A percentile compares a stretch with the other conserved stretches of the same genome.
Evolutionary conservation across 53 echinoderm and acorn worm genomes (phyloP).

Genomic region (Stichopus horrens): DNA sequence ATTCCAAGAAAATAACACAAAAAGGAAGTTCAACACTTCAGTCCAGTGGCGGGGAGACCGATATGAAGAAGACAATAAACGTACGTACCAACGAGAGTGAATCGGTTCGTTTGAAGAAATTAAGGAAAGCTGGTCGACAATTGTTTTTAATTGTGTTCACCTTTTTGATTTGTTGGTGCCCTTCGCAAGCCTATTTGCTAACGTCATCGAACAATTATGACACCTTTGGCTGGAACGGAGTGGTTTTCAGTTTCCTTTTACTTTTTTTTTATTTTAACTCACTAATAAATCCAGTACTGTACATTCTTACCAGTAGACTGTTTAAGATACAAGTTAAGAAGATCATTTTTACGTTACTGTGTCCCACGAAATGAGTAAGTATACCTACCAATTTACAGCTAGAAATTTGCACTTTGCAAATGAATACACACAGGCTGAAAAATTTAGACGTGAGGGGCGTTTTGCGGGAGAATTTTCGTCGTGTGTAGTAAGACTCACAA

Average conservation of each 20-base stretch:
- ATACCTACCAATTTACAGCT: no score
- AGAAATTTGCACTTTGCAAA: no score
- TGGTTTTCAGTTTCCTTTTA: neutral
- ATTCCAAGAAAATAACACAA: neutral
- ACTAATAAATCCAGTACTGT: neutral
- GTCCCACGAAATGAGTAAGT: neutral
- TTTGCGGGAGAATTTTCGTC: no score
- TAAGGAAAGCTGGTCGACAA: neutral
- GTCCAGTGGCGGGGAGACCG: neutral
- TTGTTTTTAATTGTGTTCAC: neutral
- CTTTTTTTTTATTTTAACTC: neutral
- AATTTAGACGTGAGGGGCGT: no score
- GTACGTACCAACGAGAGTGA: neutral
- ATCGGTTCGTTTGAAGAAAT: neutral
- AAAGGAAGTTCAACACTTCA: neutral
- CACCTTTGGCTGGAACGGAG: neutral
- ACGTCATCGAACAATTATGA: neutral
- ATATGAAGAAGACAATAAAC: neutral
- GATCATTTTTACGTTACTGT: neutral
- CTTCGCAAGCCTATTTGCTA: neutral
- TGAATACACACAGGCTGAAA: no score
- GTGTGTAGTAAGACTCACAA: no score
- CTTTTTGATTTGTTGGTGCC: neutral
- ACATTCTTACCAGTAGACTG: neutral
- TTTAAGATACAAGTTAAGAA: neutral